Base-by-base conservation (phyloP, 30 jellyfish, hydroid and myxozoan species). In the Catostylus mosaicus region DNA sequence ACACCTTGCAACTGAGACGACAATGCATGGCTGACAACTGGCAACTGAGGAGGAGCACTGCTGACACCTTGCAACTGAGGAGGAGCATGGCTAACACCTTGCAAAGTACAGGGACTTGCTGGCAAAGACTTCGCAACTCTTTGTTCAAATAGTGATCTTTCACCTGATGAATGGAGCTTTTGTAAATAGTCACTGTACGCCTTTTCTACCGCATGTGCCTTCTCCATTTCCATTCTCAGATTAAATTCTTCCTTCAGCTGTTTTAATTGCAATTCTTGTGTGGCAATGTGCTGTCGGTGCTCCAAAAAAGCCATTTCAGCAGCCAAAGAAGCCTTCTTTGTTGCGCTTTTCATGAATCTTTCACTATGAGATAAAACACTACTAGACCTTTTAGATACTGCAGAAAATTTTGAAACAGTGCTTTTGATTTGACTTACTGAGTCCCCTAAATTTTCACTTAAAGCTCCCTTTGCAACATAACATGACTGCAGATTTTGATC, bases 251-350 rank as follows among this genome's bases (percentile, higher is more conserved):
- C 54, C 54, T 40, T 40, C 14, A 40, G 14, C 54, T 40, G 54
- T 40, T 40, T 40, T 7, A 40, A 40, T 40, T 40, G 54, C 14
- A 40, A 40, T 40, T 40, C 54, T 40, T 40, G 54, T 56, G 69
- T 18, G 30, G 69, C 69, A 56, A 56, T 64, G 45, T 40, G 54
- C 54, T 40, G 54, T 40, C 54, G 54, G 54, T 40, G 54, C 54
- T 40, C 54, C 54, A 40, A 40, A 40, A 40, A 40, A 5, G 54
- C 54, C 54, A 40, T 36, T 36, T 64, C 77, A 2, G 77, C 77
- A 32, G 37, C 37, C 77, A 64, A 64, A 32, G 77, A 64, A 64
- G 77, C 77, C 37, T 36, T 64, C 47, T 36, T 64, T 32, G 77
- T 64, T 20, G 77, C 77, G 27, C 37, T 64, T 64, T 32, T 64